These are phyloP conservation scores for Psephotus haematonotus DNA, from an alignment of 2,113 vertebrate genomes.

Conservation along the genomic window DNA sequence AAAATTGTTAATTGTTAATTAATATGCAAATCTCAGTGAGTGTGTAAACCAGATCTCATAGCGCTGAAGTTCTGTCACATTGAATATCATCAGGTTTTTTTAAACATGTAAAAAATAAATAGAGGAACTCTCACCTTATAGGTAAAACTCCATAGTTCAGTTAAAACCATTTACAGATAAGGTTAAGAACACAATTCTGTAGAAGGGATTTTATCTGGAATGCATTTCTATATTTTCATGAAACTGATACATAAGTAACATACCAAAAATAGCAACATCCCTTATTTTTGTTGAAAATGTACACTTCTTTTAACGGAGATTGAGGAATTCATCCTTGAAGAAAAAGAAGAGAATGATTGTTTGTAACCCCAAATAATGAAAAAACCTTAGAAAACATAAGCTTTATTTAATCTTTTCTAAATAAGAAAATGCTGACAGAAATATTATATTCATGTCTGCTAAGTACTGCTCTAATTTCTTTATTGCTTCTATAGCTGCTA, in stretches of 20 bases:
- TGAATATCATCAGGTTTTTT: neutral
- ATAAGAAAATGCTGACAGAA: neutral
- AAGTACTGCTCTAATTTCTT: neutral
- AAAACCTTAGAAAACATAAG: neutral
- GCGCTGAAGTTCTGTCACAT: neutral
- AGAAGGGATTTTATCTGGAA: neutral
- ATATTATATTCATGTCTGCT: neutral
- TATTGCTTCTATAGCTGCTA: neutral
- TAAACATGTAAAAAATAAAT: neutral
- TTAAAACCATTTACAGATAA: neutral
- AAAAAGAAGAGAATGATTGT: neutral
- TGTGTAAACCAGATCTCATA: neutral
- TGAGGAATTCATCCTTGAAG: neutral
- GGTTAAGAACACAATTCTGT: neutral
- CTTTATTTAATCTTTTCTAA: neutral
- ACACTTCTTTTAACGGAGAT: neutral
- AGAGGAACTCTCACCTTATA: neutral
- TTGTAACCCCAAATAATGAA: neutral
- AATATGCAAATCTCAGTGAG: rapidly evolving
- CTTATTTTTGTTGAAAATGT: neutral
- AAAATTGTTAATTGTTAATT: neutral
- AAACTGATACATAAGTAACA: neutral
- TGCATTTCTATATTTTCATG: neutral
- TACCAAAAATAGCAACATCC: neutral
- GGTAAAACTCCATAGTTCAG: neutral